Evolutionary conservation across 2,113 vertebrate genomes (phyloP).

Genomic region (Embiotoca jacksoni): DNA sequence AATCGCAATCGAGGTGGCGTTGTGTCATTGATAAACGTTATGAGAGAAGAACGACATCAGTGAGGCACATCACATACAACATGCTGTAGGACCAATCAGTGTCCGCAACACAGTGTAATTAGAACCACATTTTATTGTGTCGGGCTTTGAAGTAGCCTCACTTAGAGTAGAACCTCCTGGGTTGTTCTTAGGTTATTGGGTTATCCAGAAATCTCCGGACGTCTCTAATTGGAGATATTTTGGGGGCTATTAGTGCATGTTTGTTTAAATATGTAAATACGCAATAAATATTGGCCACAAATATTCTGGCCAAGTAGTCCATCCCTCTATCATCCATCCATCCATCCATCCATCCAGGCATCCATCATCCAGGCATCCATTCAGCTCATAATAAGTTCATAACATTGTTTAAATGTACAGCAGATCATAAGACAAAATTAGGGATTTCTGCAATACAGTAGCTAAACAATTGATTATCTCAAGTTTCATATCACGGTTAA

Average conservation of each 20-base stretch:
- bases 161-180: too few relatives aligned
- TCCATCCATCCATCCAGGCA: background rate
- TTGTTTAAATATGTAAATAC: background rate
- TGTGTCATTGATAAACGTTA: too few relatives aligned
- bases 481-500: too few relatives aligned
- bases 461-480: too few relatives aligned
- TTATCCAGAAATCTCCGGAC: background rate
- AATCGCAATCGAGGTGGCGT: background rate
- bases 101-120: too few relatives aligned
- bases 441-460: too few relatives aligned
- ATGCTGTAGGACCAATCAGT: conserved; percentile 1
- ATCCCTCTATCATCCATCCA: background rate
- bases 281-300: background rate
- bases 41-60: background rate
- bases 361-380: background rate
- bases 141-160: too few relatives aligned
- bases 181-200: too few relatives aligned
- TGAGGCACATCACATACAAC: background rate
- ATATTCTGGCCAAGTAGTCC: too few relatives aligned
- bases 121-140: too few relatives aligned
- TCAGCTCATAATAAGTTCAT: background rate
- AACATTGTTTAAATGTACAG: too few relatives aligned
- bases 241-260: background rate
- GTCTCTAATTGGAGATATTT: background rate
- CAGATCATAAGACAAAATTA: too few relatives aligned